Evolutionary conservation across 2,888 invertebrate species (phyloP).

Genomic region (Germaria angustata): DNA sequence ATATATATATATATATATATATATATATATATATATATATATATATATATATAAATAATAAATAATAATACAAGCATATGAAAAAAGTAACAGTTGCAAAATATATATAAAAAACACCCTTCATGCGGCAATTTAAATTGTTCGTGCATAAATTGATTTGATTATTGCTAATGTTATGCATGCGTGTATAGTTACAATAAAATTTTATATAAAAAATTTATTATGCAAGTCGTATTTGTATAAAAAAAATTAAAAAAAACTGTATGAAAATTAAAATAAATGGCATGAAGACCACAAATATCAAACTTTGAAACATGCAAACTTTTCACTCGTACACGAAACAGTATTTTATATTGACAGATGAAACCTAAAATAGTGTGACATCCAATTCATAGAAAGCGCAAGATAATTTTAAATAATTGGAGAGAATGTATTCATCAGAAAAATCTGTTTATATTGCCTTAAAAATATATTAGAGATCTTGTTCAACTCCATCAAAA

Average conservation of each 20-base stretch:
- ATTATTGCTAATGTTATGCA: neutral
- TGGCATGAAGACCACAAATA: slow-evolving; percentile 25
- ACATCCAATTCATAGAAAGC: neutral
- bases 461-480: too few relatives aligned
- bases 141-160: slow-evolving; percentile 13
- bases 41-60: too few relatives aligned
- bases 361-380: neutral
- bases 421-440: too few relatives aligned
- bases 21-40: too few relatives aligned
- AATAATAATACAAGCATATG: too few relatives aligned
- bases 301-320: slow-evolving; percentile 21
- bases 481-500: too few relatives aligned
- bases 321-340: neutral
- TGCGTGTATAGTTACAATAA: neutral
- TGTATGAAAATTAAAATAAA: slow-evolving; percentile 17
- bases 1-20: too few relatives aligned
- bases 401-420: neutral
- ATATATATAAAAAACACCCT: neutral
- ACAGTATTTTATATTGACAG: neutral
- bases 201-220: neutral
- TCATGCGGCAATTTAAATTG: slow-evolving; percentile 29
- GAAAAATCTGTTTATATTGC: too few relatives aligned
- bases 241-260: neutral
- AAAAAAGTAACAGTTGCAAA: neutral
- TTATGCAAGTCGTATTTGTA: neutral